Conservation (phyloP, 1,140 invertebrate genomes). For the Heliconius melpomene region DNA sequence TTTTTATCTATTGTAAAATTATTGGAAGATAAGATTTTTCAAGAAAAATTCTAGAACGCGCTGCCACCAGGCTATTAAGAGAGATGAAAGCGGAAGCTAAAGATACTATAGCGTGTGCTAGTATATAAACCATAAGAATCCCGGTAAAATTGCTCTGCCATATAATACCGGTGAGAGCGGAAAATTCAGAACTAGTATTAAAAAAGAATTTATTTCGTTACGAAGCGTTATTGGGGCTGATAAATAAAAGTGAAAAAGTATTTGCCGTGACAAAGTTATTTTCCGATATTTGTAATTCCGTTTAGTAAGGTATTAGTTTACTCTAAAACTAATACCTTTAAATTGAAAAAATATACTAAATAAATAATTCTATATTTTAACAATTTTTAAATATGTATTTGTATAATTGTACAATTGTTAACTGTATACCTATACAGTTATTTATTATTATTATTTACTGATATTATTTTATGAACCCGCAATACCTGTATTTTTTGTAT, state of each 20-base stretch:
- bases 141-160: not conserved
- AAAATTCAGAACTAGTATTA: not conserved
- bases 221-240: not conserved
- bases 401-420: no score
- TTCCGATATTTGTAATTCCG: not conserved
- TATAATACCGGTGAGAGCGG: not conserved
- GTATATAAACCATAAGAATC: not conserved
- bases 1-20: not conserved
- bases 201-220: not conserved
- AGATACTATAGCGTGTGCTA: not conserved
- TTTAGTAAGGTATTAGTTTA: no score
- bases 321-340: not conserved
- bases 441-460: no score
- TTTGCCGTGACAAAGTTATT: conserved; percentile 1
- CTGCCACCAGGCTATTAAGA: not conserved
- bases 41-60: not conserved
- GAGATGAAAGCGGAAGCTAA: not conserved
- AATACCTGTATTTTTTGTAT: no score
- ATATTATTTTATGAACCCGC: no score
- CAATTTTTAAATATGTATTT: not conserved
- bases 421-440: not conserved
- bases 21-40: not conserved
- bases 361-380: not conserved
- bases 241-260: not conserved
- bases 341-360: conserved; percentile 5